Evolutionary conservation across 2,888 invertebrate species (phyloP), one percentile per base, ranked within the genome.

Genomic region (Archips crataeganus): DNA sequence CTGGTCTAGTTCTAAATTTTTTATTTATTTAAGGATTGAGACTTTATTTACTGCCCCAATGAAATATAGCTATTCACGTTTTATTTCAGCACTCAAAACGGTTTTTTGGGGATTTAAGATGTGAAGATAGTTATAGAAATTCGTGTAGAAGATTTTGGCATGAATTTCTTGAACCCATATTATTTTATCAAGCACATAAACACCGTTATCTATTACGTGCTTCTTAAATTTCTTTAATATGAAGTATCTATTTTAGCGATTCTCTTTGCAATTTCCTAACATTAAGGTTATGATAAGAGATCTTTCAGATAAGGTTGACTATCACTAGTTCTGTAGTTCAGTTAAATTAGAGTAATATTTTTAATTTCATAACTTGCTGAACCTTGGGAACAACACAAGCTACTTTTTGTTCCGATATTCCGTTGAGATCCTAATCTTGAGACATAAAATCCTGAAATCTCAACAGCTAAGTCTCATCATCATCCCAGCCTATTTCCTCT

Each of bases 1-100:
- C 64, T 65, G 70, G n/a, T 70, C 51, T 70, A 65, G 15, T 76
- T 75, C 70, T 77, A 76, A 81, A 78, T 82, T 82, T 76, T 82
- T 63, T 78, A 80, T 81, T 82, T 84, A 80, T 59, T 86, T 73
- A 83, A 81, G 83, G 65, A 65, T 36, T 51, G 65, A 11, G 3
- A 62, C 8, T 23, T 13, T 4, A 36, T 62, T 42, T 57, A 32
- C 3, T 23, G 57, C 32, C 57, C 11, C 57, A 9, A 32, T 57
- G 3, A 9, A 54, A 23, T 23, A 54, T 2, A 9, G 11, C 57
- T 57, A 11, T 57, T 32, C 32, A 32, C 32, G 10, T 32, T 57
- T 57, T 3, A 57, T 11, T 57, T 6, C 57, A 57, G 57, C 11
- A 32, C 23, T 57, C 10, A 15, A 11, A 57, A 11, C 32, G 3